Base-by-base conservation (phyloP, 1,140 invertebrate species). In the Rhagoletis pomonella region DNA sequence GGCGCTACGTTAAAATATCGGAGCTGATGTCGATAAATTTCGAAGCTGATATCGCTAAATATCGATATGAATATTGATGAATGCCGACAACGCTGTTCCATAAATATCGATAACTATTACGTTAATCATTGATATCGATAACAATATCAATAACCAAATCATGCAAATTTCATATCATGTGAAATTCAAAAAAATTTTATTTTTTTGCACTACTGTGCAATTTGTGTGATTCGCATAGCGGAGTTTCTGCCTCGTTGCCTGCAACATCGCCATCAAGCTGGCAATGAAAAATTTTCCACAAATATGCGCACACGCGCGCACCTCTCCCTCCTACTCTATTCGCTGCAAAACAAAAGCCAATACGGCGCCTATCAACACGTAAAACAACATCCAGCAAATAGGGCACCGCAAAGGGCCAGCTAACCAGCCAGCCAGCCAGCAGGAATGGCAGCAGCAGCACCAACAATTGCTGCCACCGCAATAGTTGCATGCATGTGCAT, bases 261-360 rank as follows among this genome's bases (percentile, higher is more conserved):
- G 5, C 47, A 42, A 81, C 47, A 55, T 10, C 73, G 55, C 44
- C 9, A 55, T 81, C 47, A 50, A 47, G 29, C 4, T 55, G 73
- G 73, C 73, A 81, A 55, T 81, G 73, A 81, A 81, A 29, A 81
- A 81, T 81, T 81, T 81, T 81, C 73, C 73, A 50, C 73, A 19
- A 19, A 17, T n/a, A 55, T 47, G 1, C 39, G 19, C 69, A 47
- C 19, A 81, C 47, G 55, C 17, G 29, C 47, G 10, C 73, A 39
- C 64, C 12, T 12, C 39, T 12, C 67, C 4, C 67, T 44, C 67
- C 67, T 17, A 10, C 42, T 4, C 39, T 3, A 47, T 42, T 47
- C 39, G 2, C 42, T 5, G 0, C 42, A 6, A 58, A 50, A 81
- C 47, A 81, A 50, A n/a, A 9, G 73, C 17, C 73, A 81, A 1